Base-by-base conservation (phyloP, 2,797 vertebrate species). In the Chlorospingus semifuscus region DNA sequence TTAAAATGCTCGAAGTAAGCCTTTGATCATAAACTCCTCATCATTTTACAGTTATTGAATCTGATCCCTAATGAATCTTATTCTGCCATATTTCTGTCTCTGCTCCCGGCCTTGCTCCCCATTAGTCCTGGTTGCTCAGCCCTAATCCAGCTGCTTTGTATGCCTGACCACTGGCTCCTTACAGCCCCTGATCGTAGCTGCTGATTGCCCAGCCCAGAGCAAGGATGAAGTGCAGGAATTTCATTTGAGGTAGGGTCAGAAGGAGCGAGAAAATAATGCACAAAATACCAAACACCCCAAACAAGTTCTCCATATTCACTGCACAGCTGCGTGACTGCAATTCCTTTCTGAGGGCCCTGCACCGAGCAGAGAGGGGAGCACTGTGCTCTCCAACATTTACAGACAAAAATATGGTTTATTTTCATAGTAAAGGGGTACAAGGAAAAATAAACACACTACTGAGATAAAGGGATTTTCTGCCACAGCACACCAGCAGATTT, bases 11-110 rank as follows among this genome's bases (percentile, higher is more conserved):
- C 36, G 6, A 96, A 92, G 89, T 83, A 79, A 92, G 79, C 64
- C 83, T 94, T 87, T 92, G 87, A 93, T 88, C 92, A 89, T 82
- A 93, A 97, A 96, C 94, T 91, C 92, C 85, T 77, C 82, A 95
- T 96, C 76, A 87, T 90, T 96, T 96, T 93, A 86, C 68, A 93
- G 86, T 94, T 94, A 95, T 86, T 93, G 91, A 95, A 93, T 92
- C 82, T 80, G 88, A 95, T 94, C 59, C 83, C 91, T 94, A 85
- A 94, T 97, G 88, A 92, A 93, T 95, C 89, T 87, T 87, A 85
- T n/a, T 93, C 86, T 87, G 77, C 90, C 83, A 69, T 92, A 94
- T 94, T 95, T 90, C 91, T 63, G 74, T 61, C 89, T 94, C 89
- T n/a, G 56, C 63, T 95, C 49, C 83, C 56, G 34, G 83, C 83